phyloP scores from a whole-genome alignment of 2,888 invertebrate genomes.

The Zygogramma bicolorata region DNA sequence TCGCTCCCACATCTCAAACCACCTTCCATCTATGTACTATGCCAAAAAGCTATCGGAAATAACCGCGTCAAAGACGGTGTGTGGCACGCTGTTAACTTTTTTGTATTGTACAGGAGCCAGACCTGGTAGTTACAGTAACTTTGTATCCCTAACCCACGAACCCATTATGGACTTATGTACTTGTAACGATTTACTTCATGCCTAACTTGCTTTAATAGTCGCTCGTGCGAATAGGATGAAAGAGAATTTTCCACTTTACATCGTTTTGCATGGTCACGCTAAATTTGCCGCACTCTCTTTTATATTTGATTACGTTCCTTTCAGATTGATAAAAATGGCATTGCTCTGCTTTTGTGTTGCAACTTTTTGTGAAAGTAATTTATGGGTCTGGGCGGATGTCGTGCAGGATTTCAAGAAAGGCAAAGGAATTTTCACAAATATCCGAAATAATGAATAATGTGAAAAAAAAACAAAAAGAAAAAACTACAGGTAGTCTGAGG shows the following conservation, averaged over 20 bases:
- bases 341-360: not conserved
- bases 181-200: not conserved
- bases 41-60: no score
- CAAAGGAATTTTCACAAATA: no score
- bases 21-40: no score
- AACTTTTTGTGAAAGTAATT: not conserved
- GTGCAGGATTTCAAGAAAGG: no score
- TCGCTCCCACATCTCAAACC: no score
- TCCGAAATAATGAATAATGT: no score
- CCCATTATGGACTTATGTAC: not conserved
- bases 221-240: not conserved
- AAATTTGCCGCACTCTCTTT: not conserved
- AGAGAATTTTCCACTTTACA: not conserved
- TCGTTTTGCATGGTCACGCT: not conserved
- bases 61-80: no score
- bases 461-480: no score
- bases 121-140: not conserved
- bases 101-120: not conserved
- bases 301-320: not conserved
- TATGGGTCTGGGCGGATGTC: no score
- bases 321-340: not conserved
- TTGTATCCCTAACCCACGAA: not conserved
- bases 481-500: no score
- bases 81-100: no score
- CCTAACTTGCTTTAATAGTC: not conserved